Base-by-base conservation (phyloP, 53 echinoderm and acorn worm species). In the Patiria pectinifera region DNA sequence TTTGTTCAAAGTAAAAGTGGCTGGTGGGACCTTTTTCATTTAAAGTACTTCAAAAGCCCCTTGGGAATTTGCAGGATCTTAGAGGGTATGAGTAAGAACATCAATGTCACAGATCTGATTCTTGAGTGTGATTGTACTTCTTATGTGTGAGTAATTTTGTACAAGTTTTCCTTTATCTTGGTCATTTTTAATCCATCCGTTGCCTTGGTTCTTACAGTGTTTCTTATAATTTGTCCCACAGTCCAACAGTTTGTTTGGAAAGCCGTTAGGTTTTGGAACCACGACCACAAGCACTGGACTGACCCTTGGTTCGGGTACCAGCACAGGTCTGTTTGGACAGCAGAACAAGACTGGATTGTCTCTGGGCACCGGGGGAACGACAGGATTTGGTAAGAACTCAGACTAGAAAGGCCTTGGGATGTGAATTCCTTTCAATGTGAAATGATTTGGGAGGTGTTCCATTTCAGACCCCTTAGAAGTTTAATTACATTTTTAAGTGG, bases 341-440 rank as follows among this genome's bases (percentile, higher is more conserved):
- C 91, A 87, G 66, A 97, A 74, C 78, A 97, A 98, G 48, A 92
- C 96, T 6, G 95, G 97, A 0, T 93, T 98, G 71, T 94, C 94
- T 24, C 91, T 98, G 14, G 98, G 98, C n/a, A 87, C 92, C 25
- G 95, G 92, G 44, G 77, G 95, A 22, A 78, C 94, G 44, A 85
- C 95, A 53, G 95, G 95, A 25, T 96, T 96, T 24, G 96, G 96
- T 96, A 75, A 95, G 96, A 21, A 1, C 2, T 83, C 7, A 22
- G 14, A 49, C 11, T n/a, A 12, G 11, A 8, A 59, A 11, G 59
- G 35, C 35, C 35, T 35, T 35, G 35, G 35, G 35, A 13, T 59
- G n/a, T 5, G 61, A 11, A 13, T 85, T 63, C 43, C 48, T 25
- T 24, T 15, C 4, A 15, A 18, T 0, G 4, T 66, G 66, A 66